These are phyloP conservation scores for Aporophyla lueneburgensis DNA, from an alignment of 2,888 invertebrate genomes.

Conservation along the genomic window DNA sequence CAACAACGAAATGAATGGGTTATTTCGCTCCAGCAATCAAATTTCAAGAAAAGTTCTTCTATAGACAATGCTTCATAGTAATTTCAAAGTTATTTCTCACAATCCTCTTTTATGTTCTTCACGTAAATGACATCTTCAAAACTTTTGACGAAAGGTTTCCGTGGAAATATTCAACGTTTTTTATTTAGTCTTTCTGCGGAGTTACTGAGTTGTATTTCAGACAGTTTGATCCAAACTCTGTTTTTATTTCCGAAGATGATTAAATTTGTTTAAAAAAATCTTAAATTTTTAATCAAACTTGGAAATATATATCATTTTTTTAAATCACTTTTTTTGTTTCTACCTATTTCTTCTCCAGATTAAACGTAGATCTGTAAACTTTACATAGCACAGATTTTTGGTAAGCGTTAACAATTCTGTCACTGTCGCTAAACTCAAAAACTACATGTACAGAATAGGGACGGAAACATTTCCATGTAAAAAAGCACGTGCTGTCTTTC, in stretches of 20 bases:
- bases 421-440: not conserved
- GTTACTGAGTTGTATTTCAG: conserved; percentile 19
- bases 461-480: too few relatives aligned
- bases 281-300: too few relatives aligned
- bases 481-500: too few relatives aligned
- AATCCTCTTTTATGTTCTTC: conserved; percentile 22
- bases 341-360: not conserved
- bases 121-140: conserved; percentile 26
- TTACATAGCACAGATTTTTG: not conserved
- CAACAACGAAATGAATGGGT: conserved; percentile 8
- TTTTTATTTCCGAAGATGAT: too few relatives aligned
- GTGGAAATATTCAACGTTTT: conserved; percentile 26
- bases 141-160: conserved; percentile 49
- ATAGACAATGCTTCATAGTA: conserved; percentile 25
- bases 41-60: not conserved
- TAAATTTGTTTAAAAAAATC: too few relatives aligned
- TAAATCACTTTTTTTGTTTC: not conserved
- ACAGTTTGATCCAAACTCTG: not conserved
- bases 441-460: not conserved
- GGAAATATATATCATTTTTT: not conserved
- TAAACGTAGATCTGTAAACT: not conserved
- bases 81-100: conserved; percentile 23
- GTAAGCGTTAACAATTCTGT: not conserved
- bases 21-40: conserved; percentile 26
- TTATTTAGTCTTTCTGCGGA: conserved; percentile 22